A percentile compares a stretch with the other conserved stretches of the same genome.
These are phyloP conservation scores for Enteromius afrohamiltoni DNA, from an alignment of 2,797 vertebrate genomes.

Conservation along the genomic window DNA sequence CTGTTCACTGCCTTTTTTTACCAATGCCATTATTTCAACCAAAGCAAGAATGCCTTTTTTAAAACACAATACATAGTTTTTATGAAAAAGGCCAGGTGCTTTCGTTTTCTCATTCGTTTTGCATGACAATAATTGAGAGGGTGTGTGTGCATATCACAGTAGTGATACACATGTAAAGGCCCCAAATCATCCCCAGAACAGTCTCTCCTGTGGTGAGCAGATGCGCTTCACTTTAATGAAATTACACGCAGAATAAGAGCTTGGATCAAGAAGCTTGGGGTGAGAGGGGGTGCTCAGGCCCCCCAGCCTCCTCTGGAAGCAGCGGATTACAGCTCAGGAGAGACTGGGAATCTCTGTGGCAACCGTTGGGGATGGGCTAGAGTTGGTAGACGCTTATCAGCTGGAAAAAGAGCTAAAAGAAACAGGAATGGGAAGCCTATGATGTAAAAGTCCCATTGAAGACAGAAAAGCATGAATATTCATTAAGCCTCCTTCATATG, in stretches of 20 bases:
- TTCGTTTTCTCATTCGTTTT: slow-evolving; percentile 12
- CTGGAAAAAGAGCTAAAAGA: slow-evolving; percentile 48
- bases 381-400: slow-evolving; percentile 66
- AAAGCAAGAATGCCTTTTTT: slow-evolving; percentile 28
- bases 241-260: slow-evolving; percentile 70
- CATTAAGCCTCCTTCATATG: slow-evolving; percentile 49
- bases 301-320: slow-evolving; percentile 60
- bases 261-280: slow-evolving; percentile 61
- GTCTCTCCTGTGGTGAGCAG: slow-evolving; percentile 60
- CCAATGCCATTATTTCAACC: background rate
- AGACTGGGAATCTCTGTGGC: slow-evolving; percentile 47
- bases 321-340: slow-evolving; percentile 60
- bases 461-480: slow-evolving; percentile 73
- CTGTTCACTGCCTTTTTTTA: background rate
- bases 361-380: slow-evolving; percentile 48
- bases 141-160: slow-evolving; percentile 4
- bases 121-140: slow-evolving; percentile 4
- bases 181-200: slow-evolving; percentile 66
- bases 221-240: slow-evolving; percentile 71
- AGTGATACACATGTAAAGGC: slow-evolving; percentile 27
- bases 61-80: slow-evolving; percentile 9
- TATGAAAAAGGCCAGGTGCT: slow-evolving; percentile 1
- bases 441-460: slow-evolving; percentile 70
- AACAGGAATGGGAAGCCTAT: slow-evolving; percentile 45
- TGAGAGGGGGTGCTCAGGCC: slow-evolving; percentile 56